These are phyloP conservation scores for Diplodus puntazzo DNA, from an alignment of 2,797 vertebrate species.

Conservation along the genomic window DNA sequence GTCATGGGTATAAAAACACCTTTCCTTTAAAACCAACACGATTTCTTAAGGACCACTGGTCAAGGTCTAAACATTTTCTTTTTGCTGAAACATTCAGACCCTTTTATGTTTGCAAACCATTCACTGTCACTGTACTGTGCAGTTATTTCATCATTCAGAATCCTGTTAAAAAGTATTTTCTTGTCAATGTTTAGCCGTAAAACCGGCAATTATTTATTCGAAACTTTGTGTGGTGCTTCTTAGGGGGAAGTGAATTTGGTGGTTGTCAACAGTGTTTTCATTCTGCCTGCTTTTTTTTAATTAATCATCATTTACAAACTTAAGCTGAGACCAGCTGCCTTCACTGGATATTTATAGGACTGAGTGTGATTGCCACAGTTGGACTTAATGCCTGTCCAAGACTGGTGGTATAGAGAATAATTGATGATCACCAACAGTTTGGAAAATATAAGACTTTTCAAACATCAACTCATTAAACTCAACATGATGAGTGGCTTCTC, in stretches of 20 bases:
- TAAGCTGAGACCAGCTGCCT: background rate
- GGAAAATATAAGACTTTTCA: background rate
- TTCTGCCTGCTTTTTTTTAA: background rate
- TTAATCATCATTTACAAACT: background rate
- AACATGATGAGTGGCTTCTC: background rate
- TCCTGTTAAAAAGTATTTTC: background rate
- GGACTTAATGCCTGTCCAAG: background rate
- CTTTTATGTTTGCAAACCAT: background rate
- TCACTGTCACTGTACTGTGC: background rate
- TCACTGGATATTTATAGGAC: background rate
- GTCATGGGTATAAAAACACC: conserved; percentile 11
- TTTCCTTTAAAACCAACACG: conserved; percentile 1
- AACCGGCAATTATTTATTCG: background rate
- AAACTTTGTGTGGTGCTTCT: background rate
- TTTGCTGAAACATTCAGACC: conserved; percentile 7
- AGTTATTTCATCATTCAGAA: background rate
- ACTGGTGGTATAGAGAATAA: background rate
- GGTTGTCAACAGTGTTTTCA: background rate
- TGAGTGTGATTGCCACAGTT: background rate
- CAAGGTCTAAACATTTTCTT: background rate
- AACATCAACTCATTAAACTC: background rate
- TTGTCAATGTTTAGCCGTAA: background rate
- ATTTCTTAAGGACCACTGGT: conserved; percentile 7
- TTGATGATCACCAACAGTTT: no score
- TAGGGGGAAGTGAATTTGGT: background rate